Percentiles rank a stretch among this genome's conserved stretches.
Conservation (phyloP, 2,797 vertebrate genomes). For the Staurois parvus region DNA sequence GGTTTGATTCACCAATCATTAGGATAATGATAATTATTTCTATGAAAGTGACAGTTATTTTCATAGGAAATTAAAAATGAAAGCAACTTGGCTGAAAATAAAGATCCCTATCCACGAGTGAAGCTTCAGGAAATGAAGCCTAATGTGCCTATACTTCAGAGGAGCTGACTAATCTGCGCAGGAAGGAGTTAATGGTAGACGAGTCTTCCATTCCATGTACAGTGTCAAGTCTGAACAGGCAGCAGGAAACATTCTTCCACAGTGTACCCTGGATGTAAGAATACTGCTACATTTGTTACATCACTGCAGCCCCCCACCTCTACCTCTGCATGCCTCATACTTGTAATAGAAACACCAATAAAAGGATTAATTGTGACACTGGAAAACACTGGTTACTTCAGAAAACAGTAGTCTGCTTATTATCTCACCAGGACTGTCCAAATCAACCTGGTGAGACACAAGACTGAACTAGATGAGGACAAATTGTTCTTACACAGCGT, state of each 20-base stretch:
- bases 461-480: conserved; percentile 41
- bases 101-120: background rate
- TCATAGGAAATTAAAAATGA: background rate
- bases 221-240: conserved; percentile 42
- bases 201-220: conserved; percentile 7
- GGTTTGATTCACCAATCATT: background rate
- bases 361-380: conserved; percentile 53
- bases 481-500: conserved; percentile 41
- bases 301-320: conserved; percentile 32
- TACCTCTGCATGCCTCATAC: conserved; percentile 5
- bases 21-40: too few relatives aligned
- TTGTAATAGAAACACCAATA: conserved; percentile 47
- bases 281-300: conserved; percentile 24
- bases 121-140: background rate
- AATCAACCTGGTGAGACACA: conserved; percentile 44
- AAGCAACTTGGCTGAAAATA: background rate
- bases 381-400: conserved; percentile 28
- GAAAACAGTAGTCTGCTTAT: conserved; percentile 51
- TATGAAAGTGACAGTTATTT: background rate
- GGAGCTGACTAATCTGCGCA: background rate
- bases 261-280: conserved; percentile 6
- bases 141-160: background rate
- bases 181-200: background rate
- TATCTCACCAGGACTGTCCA: conserved; percentile 39
- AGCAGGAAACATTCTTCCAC: conserved; percentile 12